Percentiles rank a stretch among this genome's conserved stretches.
Evolutionary conservation across 2,113 vertebrate species (phyloP).

Genomic region (Rutilus rutilus): DNA sequence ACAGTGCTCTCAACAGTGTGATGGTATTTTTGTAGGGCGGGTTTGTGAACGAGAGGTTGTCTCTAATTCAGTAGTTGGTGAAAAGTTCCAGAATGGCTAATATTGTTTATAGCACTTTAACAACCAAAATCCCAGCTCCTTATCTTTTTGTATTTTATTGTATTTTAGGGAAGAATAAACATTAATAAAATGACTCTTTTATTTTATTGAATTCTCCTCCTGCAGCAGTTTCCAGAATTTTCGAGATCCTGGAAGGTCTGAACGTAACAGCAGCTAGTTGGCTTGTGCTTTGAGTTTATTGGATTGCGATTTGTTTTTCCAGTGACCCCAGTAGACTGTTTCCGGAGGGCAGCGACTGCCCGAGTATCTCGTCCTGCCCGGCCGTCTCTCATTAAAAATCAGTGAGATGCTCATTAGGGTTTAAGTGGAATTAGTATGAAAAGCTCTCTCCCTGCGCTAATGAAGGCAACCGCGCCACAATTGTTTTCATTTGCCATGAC

Average conservation of each 20-base stretch:
- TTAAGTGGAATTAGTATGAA: conserved; percentile 53
- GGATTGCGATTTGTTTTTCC: background rate
- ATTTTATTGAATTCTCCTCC: background rate
- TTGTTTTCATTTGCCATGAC: conserved; percentile 43
- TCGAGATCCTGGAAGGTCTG: background rate
- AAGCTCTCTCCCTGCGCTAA: conserved; percentile 40
- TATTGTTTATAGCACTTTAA: background rate
- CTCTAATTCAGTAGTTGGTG: background rate
- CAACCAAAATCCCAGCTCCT: background rate
- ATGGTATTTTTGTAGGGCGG: background rate
- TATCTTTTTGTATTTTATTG: background rate
- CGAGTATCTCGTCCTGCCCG: background rate
- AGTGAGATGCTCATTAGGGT: conserved; percentile 43
- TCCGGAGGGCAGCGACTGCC: background rate
- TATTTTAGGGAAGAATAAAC: background rate
- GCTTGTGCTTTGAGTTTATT: background rate
- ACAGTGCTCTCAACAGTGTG: background rate
- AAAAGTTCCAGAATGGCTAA: background rate
- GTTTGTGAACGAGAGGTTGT: background rate
- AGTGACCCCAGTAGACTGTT: conserved; percentile 7
- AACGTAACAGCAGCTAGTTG: background rate
- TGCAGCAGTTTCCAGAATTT: background rate
- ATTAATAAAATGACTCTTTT: background rate
- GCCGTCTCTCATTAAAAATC: conserved; percentile 43
- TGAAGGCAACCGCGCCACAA: conserved; percentile 13